phyloP scores from a whole-genome alignment of 2,797 vertebrate species.

The Pagetopsis macropterus region DNA sequence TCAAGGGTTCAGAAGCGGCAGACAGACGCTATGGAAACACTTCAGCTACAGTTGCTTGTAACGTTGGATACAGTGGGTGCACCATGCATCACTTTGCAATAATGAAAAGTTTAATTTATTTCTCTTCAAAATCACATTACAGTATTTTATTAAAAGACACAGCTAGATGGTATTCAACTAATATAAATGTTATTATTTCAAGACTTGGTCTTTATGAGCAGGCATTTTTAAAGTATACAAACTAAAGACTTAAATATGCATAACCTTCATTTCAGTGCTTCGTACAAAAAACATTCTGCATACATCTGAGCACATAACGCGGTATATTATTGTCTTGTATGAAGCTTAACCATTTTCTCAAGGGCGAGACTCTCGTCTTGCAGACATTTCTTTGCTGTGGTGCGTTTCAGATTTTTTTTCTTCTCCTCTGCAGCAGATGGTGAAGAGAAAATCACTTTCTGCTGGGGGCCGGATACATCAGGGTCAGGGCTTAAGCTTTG shows the following conservation, averaged over 20 bases:
- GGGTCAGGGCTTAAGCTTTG: slow-evolving; percentile 77
- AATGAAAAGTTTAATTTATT: background rate
- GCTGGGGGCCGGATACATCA: slow-evolving; percentile 61
- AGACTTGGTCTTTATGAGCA: slow-evolving; percentile 4
- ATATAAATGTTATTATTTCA: background rate
- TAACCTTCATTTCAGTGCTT: slow-evolving; percentile 8
- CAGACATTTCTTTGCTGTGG: slow-evolving; percentile 52
- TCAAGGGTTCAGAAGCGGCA: slow-evolving; percentile 54
- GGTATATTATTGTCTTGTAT: slow-evolving; percentile 53
- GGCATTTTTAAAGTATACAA: slow-evolving; percentile 18
- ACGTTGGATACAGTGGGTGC: slow-evolving; percentile 10
- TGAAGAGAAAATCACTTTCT: slow-evolving; percentile 75
- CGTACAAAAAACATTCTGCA: slow-evolving; percentile 36
- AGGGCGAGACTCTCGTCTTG: slow-evolving; percentile 70
- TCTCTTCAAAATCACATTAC: slow-evolving; percentile 14
- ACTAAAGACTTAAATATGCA: slow-evolving; percentile 2
- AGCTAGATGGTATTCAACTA: background rate
- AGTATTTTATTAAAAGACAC: background rate
- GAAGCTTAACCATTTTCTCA: slow-evolving; percentile 60
- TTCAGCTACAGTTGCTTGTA: slow-evolving; percentile 30
- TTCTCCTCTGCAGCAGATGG: slow-evolving; percentile 75
- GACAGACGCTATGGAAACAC: slow-evolving; percentile 35
- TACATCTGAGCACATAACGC: slow-evolving; percentile 45
- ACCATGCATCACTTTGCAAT: too few relatives aligned
- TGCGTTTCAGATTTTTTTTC: slow-evolving; percentile 27